Percentiles rank a stretch among this genome's conserved stretches.
Evolutionary conservation across 2,797 vertebrate species (phyloP).

Genomic region (Varecia variegata): DNA sequence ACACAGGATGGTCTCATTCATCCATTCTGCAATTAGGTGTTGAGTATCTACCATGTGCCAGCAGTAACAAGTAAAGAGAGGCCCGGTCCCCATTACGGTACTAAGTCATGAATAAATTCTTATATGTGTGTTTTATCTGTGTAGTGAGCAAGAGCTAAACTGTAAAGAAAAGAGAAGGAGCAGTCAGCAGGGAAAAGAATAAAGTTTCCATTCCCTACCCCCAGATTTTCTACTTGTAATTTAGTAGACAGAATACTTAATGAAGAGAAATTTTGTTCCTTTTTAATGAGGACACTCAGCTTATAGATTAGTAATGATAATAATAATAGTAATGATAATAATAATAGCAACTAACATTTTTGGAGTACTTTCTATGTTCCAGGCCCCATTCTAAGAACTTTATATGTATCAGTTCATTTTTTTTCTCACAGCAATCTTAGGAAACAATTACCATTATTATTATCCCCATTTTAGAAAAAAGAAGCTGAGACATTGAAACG

Average conservation of each 20-base stretch:
- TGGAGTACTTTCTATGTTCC: neutral
- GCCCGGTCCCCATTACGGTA: neutral
- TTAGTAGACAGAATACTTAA: neutral
- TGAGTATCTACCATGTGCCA: neutral
- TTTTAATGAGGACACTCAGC: neutral
- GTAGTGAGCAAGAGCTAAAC: neutral
- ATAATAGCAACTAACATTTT: neutral
- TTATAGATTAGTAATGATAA: neutral
- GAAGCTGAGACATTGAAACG: neutral
- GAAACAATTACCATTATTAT: neutral
- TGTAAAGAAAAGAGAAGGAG: neutral
- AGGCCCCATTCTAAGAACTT: neutral
- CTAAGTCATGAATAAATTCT: neutral
- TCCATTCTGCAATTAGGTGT: neutral
- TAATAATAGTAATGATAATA: neutral
- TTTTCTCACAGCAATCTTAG: neutral
- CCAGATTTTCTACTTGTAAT: neutral
- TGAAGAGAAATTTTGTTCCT: neutral
- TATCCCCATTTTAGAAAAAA: neutral
- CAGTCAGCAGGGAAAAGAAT: neutral
- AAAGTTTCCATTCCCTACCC: neutral
- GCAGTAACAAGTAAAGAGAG: neutral
- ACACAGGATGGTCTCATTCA: neutral
- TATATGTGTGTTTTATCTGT: neutral
- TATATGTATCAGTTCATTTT: neutral